A percentile compares a stretch with the other conserved stretches of the same genome.
Evolutionary conservation across 2,888 invertebrate species (phyloP).

Genomic region (Drosophila melanosoma): DNA sequence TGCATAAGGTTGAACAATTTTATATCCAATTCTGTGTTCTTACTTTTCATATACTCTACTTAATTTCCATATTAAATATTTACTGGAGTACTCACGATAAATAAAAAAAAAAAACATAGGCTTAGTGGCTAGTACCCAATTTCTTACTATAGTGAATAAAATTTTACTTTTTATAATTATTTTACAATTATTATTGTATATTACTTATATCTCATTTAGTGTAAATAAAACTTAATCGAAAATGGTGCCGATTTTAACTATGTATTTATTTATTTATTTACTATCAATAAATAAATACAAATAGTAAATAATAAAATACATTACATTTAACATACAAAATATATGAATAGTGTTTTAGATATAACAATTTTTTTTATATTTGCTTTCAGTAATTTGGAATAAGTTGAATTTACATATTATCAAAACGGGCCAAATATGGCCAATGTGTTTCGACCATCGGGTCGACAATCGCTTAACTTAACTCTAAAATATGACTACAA

Average conservation of each 20-base stretch:
- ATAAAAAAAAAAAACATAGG: background rate
- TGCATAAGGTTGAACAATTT: conserved; percentile 68
- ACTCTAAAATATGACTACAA: background rate
- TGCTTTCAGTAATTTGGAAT: background rate
- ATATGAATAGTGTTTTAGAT: background rate
- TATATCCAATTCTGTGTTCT: conserved; percentile 36
- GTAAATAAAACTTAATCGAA: background rate
- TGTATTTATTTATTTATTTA: background rate
- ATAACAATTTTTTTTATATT: background rate
- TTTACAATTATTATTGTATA: background rate
- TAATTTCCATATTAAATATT: background rate
- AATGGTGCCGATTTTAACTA: background rate
- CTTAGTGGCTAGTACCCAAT: background rate
- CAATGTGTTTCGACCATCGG: too few species aligned
- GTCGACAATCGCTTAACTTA: too few species aligned
- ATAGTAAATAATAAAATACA: background rate
- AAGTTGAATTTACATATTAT: background rate
- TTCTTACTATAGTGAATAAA: background rate
- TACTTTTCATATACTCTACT: conserved; percentile 28
- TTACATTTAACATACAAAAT: background rate
- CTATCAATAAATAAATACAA: background rate
- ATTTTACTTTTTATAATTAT: background rate
- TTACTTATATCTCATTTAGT: background rate
- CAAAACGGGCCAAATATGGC: too few species aligned
- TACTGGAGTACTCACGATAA: background rate